Conservation (phyloP, 2,113 vertebrate species). For the Laticauda colubrina region DNA sequence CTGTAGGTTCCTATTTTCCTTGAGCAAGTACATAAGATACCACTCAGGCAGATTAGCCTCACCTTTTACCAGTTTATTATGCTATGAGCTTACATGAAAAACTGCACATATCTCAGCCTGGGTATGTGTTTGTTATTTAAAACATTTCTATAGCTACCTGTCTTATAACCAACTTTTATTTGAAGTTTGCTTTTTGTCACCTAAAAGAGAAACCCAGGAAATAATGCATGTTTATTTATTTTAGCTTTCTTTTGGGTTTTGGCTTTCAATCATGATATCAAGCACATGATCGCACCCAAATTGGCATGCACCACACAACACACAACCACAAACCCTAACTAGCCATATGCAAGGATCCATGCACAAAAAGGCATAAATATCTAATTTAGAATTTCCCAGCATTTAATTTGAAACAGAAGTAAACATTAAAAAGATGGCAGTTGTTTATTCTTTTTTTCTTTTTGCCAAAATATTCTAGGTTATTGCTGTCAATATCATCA, state of each 20-base stretch:
- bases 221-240: background rate
- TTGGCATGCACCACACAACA: background rate
- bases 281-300: background rate
- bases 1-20: background rate
- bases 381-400: background rate
- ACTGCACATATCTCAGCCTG: background rate
- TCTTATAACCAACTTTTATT: background rate
- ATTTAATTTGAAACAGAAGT: background rate
- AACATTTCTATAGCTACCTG: background rate
- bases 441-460: background rate
- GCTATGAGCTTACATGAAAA: background rate
- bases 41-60: background rate
- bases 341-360: background rate
- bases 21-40: background rate
- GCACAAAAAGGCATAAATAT: background rate
- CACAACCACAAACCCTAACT: background rate
- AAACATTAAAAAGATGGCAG: background rate
- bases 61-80: background rate
- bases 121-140: background rate
- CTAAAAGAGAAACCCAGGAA: background rate
- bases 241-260: conserved; percentile 27
- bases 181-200: background rate
- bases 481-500: background rate
- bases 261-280: background rate
- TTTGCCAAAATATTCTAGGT: background rate